Evolutionary conservation across 2,113 vertebrate species (phyloP), one percentile per base, ranked within the genome.

Genomic region (Smithornis capensis): DNA sequence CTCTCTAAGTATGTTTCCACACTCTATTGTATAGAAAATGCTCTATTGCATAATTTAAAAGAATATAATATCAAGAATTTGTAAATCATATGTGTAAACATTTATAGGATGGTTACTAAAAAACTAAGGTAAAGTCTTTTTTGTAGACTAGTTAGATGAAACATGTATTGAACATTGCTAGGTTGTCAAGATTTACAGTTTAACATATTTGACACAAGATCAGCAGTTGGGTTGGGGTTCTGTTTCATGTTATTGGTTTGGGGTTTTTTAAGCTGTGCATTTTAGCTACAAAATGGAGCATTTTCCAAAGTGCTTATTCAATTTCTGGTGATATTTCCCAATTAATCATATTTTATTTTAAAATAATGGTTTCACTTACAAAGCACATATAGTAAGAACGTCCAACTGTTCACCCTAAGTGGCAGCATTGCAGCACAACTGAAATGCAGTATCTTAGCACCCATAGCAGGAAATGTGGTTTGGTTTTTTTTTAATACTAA

Each of bases 161-260:
- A n/a, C 13, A 67, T 11, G 6, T 62, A 31, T 1, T 87, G 42
- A 77, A 83, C 14, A 27, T 28, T 56, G 7, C 29, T 5, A 65
- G 10, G 5, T 1, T 33, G 28, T 27, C 38, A 81, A 16, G 12
- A 50, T 25, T 69, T 65, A 55, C 10, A 65, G 4, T 86, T 73
- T 40, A 64, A 76, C 5, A 49, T 24, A 45, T 3, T 73, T 28
- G 65, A 88, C 4, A 33, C 5, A 57, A 64, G 45, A 73, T 13
- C 19, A 65, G 35, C 33, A 62, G 11, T 1, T 84, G 33, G 4
- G 5, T 16, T 73, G 37, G 10, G 3, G 0, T 3, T 15, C 1
- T 35, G 3, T 22, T 17, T 3, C n/a, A 3, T 35, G 7, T 31
- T 77, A 10, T 23, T 38, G 50, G 10, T 21, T 29, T 3, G 3